Conservation (phyloP, 2,113 vertebrate species). For the Caloenas nicobarica region DNA sequence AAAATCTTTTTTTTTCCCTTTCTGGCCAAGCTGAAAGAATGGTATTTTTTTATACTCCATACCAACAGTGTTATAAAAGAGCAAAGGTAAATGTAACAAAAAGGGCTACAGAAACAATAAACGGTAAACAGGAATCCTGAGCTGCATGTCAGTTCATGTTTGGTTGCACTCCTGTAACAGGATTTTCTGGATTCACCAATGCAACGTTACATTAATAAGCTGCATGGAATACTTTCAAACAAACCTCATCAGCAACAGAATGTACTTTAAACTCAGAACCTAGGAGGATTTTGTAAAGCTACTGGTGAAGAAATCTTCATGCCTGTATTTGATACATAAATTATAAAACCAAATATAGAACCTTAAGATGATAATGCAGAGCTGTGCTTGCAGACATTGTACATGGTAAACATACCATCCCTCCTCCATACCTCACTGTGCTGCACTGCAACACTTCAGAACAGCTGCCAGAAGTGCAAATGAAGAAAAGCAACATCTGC, state of each 20-base stretch:
- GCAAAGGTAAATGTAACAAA: not conserved
- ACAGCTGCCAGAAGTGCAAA: not conserved
- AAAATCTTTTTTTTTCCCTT: not conserved
- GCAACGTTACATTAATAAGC: not conserved
- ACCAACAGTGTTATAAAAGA: not conserved
- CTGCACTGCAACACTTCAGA: not conserved
- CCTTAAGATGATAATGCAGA: not conserved
- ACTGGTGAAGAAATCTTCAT: not conserved
- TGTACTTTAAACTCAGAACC: not conserved
- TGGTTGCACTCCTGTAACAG: not conserved
- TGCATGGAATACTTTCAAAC: not conserved
- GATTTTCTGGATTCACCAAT: slow-evolving; percentile 24
- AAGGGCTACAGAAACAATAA: not conserved
- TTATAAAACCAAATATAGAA: not conserved
- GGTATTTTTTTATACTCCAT: not conserved
- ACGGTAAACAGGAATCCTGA: not conserved
- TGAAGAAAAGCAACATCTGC: not conserved
- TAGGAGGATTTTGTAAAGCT: not conserved
- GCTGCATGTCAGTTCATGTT: slow-evolving; percentile 21
- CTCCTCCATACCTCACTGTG: not conserved
- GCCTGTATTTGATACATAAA: not conserved
- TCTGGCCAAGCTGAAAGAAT: not conserved
- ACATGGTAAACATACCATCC: not conserved
- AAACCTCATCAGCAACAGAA: not conserved
- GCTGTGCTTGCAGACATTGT: not conserved